Evolutionary conservation across 2,888 invertebrate species (phyloP).

Genomic region (Diploptera punctata): DNA sequence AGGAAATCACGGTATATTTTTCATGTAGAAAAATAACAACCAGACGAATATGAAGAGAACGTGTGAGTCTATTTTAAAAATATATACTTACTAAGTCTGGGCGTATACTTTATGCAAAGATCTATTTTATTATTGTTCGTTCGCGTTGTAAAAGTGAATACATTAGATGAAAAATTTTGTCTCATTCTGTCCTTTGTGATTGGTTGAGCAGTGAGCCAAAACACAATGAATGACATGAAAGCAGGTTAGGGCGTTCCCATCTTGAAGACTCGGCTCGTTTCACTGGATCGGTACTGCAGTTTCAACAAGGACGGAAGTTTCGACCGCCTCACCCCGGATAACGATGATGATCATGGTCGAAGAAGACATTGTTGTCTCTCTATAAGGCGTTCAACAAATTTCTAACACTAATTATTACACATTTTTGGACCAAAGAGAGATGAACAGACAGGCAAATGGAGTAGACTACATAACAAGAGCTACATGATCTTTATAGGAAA

Average conservation of each 20-base stretch:
- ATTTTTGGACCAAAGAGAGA: no score
- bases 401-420: no score
- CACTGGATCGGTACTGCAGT: background rate
- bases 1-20: no score
- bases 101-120: background rate
- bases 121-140: background rate
- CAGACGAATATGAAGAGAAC: no score
- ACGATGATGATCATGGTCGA: conserved; percentile 6
- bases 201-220: conserved; percentile 25
- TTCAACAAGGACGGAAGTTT: conserved; percentile 28
- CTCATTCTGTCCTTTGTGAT: conserved; percentile 21
- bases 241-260: conserved; percentile 1
- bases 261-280: background rate
- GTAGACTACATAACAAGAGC: no score
- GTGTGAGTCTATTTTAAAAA: background rate
- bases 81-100: background rate
- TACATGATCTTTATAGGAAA: no score
- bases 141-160: conserved; percentile 16
- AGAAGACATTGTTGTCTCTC: conserved; percentile 2
- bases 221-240: conserved; percentile 23
- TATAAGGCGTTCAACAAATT: background rate
- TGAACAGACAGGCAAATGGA: no score
- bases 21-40: no score
- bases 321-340: conserved; percentile 20
- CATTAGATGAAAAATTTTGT: conserved; percentile 5